Evolutionary conservation across 2,113 vertebrate species (phyloP).

Genomic region (Miniopterus natalensis): DNA sequence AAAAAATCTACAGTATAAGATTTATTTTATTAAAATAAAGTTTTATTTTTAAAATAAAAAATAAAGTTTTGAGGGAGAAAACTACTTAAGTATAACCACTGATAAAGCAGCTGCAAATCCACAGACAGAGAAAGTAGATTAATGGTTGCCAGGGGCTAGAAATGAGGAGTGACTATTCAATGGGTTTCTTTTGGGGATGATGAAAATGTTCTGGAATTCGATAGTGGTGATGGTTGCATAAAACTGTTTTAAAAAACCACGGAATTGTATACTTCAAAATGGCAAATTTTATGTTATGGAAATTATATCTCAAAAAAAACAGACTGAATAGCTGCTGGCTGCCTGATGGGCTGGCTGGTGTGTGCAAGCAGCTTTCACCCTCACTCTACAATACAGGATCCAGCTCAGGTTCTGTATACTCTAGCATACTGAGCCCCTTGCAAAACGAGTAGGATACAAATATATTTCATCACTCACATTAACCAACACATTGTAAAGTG

Average conservation of each 20-base stretch:
- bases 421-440: neutral
- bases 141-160: neutral
- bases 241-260: neutral
- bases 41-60: neutral
- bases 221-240: neutral
- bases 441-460: slow-evolving; percentile 47
- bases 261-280: neutral
- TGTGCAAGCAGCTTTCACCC: neutral
- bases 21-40: slow-evolving; percentile 43
- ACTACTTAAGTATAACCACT: neutral
- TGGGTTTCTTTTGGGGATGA: slow-evolving; percentile 33
- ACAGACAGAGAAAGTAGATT: slow-evolving; percentile 40
- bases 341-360: neutral
- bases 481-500: slow-evolving; percentile 43
- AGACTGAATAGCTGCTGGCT: neutral
- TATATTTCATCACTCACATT: slow-evolving; percentile 41
- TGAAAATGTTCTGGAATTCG: slow-evolving; percentile 58
- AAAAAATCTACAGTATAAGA: neutral
- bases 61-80: neutral
- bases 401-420: neutral
- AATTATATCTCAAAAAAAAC: neutral
- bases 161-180: neutral
- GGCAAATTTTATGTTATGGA: neutral
- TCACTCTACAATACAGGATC: neutral
- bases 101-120: slow-evolving; percentile 41